Percentiles rank a stretch among this genome's conserved stretches.
phyloP scores from a whole-genome alignment of 2,797 vertebrate genomes.

The Cryptoblepharus egeriae region DNA sequence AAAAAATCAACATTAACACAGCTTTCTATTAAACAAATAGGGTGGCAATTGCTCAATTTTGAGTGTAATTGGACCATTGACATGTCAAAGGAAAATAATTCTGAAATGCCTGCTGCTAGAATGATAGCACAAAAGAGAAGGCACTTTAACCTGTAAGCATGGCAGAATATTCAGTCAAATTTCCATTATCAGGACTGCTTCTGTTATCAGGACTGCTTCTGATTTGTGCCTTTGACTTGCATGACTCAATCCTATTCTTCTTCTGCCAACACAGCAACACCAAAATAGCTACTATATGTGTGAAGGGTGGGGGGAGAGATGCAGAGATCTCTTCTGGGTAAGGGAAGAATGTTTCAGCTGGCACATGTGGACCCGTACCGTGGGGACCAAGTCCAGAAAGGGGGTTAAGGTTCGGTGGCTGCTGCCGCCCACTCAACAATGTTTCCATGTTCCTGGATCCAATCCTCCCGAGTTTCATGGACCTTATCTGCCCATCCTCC shows the following conservation, averaged over 20 bases:
- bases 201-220: slow-evolving; percentile 3
- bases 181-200: slow-evolving; percentile 27
- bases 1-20: slow-evolving; percentile 11
- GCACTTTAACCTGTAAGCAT: slow-evolving; percentile 6
- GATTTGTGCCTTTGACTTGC: slow-evolving; percentile 6
- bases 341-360: too few relatives aligned
- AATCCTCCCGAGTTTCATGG: too few relatives aligned
- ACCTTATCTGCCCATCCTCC: too few relatives aligned
- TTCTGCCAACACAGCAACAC: too few relatives aligned
- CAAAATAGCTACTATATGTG: too few relatives aligned
- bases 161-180: slow-evolving; percentile 16
- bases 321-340: too few relatives aligned
- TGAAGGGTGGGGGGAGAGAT: too few relatives aligned
- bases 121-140: slow-evolving; percentile 9
- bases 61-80: slow-evolving; percentile 25
- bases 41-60: slow-evolving; percentile 30
- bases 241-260: background rate
- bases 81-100: slow-evolving; percentile 37
- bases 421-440: too few relatives aligned
- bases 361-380: too few relatives aligned
- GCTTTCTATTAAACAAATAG: slow-evolving; percentile 37
- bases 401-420: too few relatives aligned
- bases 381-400: too few relatives aligned
- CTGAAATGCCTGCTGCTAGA: slow-evolving; percentile 1
- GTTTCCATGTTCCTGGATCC: too few relatives aligned